Evolutionary conservation across 2,797 vertebrate genomes (phyloP).

Genomic region (Capromys pilorides): DNA sequence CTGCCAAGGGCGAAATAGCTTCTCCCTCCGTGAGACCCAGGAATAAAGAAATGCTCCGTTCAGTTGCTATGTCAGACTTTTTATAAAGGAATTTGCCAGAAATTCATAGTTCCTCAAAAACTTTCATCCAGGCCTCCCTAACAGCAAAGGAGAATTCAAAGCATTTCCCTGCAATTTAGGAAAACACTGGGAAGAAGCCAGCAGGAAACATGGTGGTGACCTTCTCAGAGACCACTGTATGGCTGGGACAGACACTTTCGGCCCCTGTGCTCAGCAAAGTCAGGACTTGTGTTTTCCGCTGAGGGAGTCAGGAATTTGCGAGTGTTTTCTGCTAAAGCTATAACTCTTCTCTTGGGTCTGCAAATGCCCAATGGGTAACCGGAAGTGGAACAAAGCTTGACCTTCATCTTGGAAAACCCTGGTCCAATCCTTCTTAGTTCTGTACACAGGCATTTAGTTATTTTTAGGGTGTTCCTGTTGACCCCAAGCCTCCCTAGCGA

Average conservation of each 20-base stretch:
- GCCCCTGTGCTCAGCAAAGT: background rate
- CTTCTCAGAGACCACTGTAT: too few relatives aligned
- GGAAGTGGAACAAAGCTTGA: background rate
- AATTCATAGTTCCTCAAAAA: conserved; percentile 62
- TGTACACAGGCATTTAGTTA: background rate
- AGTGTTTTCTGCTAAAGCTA: background rate
- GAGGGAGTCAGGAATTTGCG: background rate
- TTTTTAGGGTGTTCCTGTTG: too few relatives aligned
- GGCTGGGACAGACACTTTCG: too few relatives aligned
- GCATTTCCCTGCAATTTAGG: background rate
- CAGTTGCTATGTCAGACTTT: conserved; percentile 67
- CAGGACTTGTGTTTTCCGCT: background rate
- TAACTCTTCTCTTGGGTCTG: background rate
- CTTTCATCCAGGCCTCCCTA: conserved; percentile 46
- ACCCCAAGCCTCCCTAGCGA: background rate
- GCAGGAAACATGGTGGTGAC: too few relatives aligned
- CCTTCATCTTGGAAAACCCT: background rate
- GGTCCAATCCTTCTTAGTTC: background rate
- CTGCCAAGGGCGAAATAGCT: conserved; percentile 68
- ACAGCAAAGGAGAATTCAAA: conserved; percentile 13
- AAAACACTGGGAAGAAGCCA: conserved; percentile 28
- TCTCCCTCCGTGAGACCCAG: conserved; percentile 63
- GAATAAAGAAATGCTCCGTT: conserved; percentile 70
- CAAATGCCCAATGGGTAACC: background rate
- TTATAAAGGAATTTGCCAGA: conserved; percentile 57